These are phyloP conservation scores for Agriopis marginaria DNA, from an alignment of 2,888 invertebrate genomes.

Conservation along the genomic window DNA sequence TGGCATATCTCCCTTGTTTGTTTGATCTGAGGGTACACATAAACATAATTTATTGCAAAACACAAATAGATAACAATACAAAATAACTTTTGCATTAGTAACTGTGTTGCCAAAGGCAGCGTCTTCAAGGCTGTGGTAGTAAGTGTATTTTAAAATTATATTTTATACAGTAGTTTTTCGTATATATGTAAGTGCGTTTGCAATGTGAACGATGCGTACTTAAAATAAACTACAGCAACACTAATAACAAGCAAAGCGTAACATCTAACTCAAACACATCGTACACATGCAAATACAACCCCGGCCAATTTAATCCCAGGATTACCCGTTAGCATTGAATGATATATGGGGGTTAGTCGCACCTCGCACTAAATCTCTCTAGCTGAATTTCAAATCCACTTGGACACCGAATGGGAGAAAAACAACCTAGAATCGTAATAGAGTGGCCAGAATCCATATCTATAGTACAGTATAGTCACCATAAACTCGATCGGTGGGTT, in stretches of 20 bases:
- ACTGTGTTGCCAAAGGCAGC: too few species aligned
- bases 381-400: constrained; percentile 27
- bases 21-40: too few species aligned
- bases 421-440: constrained; percentile 10
- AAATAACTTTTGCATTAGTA: too few species aligned
- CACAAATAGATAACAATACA: too few species aligned
- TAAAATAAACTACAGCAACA: background rate
- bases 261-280: constrained; percentile 8
- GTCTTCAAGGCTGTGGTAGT: too few species aligned
- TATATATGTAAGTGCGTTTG: background rate
- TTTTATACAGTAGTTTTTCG: background rate
- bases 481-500: background rate
- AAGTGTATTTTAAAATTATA: too few species aligned
- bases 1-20: too few species aligned
- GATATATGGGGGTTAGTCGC: constrained; percentile 41
- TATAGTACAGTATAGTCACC: background rate
- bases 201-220: too few species aligned
- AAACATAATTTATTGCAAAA: too few species aligned
- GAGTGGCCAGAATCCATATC: background rate
- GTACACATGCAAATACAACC: constrained; percentile 38
- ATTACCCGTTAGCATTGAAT: constrained; percentile 43
- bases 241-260: constrained; percentile 3
- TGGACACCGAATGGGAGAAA: constrained; percentile 22
- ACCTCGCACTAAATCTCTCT: constrained; percentile 32
- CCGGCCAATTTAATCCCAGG: constrained; percentile 42